Base-by-base conservation (phyloP, 2,113 vertebrate species). In the Poecile atricapillus region DNA sequence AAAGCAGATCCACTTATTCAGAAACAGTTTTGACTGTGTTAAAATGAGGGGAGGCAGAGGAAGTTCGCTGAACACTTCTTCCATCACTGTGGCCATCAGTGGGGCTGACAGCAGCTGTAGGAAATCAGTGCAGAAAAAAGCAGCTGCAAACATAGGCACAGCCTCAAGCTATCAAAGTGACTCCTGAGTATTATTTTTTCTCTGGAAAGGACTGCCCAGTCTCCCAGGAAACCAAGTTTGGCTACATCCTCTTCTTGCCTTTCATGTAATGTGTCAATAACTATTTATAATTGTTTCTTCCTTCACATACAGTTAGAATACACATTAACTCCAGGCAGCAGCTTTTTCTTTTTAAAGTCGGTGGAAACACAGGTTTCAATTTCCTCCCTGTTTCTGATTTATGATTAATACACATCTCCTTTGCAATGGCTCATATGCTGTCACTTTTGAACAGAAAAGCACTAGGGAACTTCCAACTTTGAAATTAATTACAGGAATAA, bases 401-500 rank as follows among this genome's bases (percentile, higher is more conserved):
- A 69, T 82, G 62, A 92, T 97, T 71, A 95, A 89, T 92, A 89
- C 43, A 89, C 39, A 44, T 81, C 76, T 84, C 60, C 33, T 81
- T 74, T 83, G 53, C 4, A 8, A 53, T 52, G 44, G 60, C 49
- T 95, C 69, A 46, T 84, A 70, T 43, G 60, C 76, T 90, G 91
- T 93, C 90, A 82, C 77, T 96, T 93, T 65, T 79, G 64, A 95
- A 89, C 69, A 89, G 71, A 92, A 90, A 60, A 96, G 65, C 79
- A 83, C 76, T n/a, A 78, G 93, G 68, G 85, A 94, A 85, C 83
- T 91, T 96, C 90, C 80, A 96, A 69, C 74, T 94, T 93, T 37
- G 76, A 97, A 95, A 95, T 79, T 95, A 93, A 97, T 96, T 96
- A 93, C 83, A 94, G 90, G 92, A 94, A 83, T 95, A 94, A 95